These are phyloP conservation scores for Agraylea sexmaculata DNA, from an alignment of 1,140 invertebrate species.

Conservation along the genomic window DNA sequence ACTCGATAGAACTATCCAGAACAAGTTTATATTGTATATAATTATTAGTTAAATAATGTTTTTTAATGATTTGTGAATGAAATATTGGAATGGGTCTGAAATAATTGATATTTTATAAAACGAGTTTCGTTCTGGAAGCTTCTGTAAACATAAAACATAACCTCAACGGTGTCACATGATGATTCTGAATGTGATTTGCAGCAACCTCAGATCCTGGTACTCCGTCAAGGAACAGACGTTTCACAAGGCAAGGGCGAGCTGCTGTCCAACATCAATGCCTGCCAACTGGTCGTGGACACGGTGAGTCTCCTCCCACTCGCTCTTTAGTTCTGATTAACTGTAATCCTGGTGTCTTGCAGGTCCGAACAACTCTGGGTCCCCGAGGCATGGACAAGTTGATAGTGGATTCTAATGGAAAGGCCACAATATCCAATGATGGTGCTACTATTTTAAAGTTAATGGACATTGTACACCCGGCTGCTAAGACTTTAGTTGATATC, in stretches of 20 bases:
- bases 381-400: slow-evolving; percentile 99
- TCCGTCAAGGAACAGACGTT: slow-evolving; percentile 96
- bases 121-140: slow-evolving; percentile 10
- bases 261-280: slow-evolving; percentile 99
- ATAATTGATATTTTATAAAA: not conserved
- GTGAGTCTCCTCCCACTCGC: slow-evolving; percentile 35
- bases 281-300: slow-evolving; percentile 89
- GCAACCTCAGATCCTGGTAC: slow-evolving; percentile 95
- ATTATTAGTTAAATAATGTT: no score
- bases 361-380: slow-evolving; percentile 91
- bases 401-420: slow-evolving; percentile 76
- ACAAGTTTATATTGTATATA: no score
- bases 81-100: not conserved
- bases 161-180: slow-evolving; percentile 1
- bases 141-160: slow-evolving; percentile 14
- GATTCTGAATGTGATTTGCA: slow-evolving; percentile 32
- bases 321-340: not conserved
- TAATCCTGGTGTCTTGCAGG: slow-evolving; percentile 27
- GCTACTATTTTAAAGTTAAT: slow-evolving; percentile 97
- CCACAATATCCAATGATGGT: slow-evolving; percentile 98
- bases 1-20: no score
- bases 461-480: slow-evolving; percentile 96
- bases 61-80: not conserved
- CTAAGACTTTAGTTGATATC: slow-evolving; percentile 95
- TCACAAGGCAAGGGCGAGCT: slow-evolving; percentile 93